Base-by-base conservation (phyloP, 2,888 invertebrate genomes). In the Hydrotaea diabolus region DNA sequence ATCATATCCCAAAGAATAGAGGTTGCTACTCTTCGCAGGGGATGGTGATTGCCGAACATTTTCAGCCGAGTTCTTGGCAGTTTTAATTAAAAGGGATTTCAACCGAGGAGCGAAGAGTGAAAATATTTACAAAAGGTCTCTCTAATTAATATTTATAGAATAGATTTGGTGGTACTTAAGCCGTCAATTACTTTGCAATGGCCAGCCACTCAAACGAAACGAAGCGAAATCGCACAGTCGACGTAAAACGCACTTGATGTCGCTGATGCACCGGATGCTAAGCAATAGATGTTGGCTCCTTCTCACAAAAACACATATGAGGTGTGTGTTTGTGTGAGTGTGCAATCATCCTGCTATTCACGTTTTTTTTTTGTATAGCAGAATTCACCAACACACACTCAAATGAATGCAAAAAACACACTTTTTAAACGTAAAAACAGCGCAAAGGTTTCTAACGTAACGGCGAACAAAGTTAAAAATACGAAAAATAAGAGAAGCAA, bases 131-230 rank as follows among this genome's bases (percentile, higher is more conserved):
- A 79, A 82, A 85, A 81, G 84, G 66, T 13, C 62, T 82, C 77
- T 85, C 85, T 85, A 85, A 85, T 85, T 85, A 85, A 85, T 85
- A 85, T 85, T 85, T 85, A 85, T 82, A 85, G 85, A 82, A 77
- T 85, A 85, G 85, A 85, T 85, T 85, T 82, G 85, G 82, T 69
- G 79, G 79, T 82, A 85, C 85, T 82, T 82, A 77, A 82, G 46
- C 82, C 85, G 82, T 85, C 85, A 85, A 82, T 82, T 82, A 76
- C 82, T 82, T 76, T 79, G 85, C 82, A 69, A 21, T 82, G 82
- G 74, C 82, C 85, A 82, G 79, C 82, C 77, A n/a, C n/a, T n/a
- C n/a, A n/a, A n/a, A n/a, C n/a, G n/a, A 77, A 74, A 31, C 43
- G 53, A 76, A 75, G 36, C 39, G 64, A 66, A 73, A 72, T 72